phyloP scores from a whole-genome alignment of 2,113 vertebrate species.

The Pelmatolapia mariae region DNA sequence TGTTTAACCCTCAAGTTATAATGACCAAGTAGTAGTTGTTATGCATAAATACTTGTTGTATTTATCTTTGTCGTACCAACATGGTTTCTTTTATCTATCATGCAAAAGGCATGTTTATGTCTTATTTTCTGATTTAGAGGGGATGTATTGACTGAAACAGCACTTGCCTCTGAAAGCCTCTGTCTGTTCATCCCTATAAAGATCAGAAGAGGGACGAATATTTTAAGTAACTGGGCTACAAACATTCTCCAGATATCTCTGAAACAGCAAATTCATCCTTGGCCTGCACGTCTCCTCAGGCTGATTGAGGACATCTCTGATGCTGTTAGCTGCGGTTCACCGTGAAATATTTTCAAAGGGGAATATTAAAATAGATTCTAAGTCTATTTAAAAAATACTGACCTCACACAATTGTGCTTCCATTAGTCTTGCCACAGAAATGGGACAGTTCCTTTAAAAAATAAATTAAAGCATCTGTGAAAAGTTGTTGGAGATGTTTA shows the following conservation, averaged over 20 bases:
- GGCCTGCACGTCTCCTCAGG: neutral
- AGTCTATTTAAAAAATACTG: neutral
- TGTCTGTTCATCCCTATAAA: rapidly evolving
- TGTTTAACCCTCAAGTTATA: neutral
- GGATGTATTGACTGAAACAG: neutral
- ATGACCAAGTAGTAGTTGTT: neutral
- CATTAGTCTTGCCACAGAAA: neutral
- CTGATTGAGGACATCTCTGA: neutral
- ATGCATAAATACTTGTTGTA: neutral
- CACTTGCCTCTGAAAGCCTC: neutral
- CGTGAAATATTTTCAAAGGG: neutral
- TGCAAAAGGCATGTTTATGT: neutral
- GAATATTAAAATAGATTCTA: neutral
- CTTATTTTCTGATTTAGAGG: neutral
- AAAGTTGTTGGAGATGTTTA: neutral
- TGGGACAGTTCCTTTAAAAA: neutral
- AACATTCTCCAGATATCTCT: neutral
- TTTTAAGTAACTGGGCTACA: neutral
- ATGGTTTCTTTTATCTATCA: rapidly evolving
- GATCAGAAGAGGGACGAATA: neutral
- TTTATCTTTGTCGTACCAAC: rapidly evolving
- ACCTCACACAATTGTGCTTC: neutral
- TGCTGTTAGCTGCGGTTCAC: neutral
- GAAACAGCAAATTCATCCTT: neutral
- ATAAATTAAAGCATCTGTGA: neutral